Evolutionary conservation across 2,797 vertebrate species (phyloP), one percentile per base, ranked within the genome.

Genomic region (Mus caroli): DNA sequence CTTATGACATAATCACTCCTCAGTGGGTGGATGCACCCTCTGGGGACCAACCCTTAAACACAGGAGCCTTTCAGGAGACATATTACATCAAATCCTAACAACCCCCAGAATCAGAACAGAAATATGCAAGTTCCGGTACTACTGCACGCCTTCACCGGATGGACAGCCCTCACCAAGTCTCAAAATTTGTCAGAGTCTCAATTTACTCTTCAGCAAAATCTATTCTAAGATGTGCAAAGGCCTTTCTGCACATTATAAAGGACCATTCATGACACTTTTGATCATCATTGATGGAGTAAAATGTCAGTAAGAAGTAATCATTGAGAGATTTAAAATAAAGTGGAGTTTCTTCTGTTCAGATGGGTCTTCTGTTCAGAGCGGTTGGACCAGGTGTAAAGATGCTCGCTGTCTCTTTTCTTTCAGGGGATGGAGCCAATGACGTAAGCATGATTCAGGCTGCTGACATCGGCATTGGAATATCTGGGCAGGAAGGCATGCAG

Each of bases 401-500:
- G 8, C 80, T 56, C 84, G 60, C 0, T 90, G 90, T 97, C 92
- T 22, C 91, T 98, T 92, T 92, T 79, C 22, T 96, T 97, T 75
- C 92, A 99, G 99, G 99, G 96, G 99, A 99, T 34, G 99, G 99
- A 94, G 99, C 99, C 80, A 99, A 99, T 96, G 99, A 99, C 7
- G 99, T 99, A 34, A 99, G 99, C 97, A 99, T 99, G 99, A 99
- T 99, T 98, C 99, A 99, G 96, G 99, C 99, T 92, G 99, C 99
- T 90, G 99, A 99, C 96, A 96, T 99, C 54, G 99, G 99, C 92
- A 98, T 99, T 94, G 99, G 99, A 67, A 99, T 99, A 98, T 99
- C 99, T 54, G 99, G 99, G 62, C 99, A 99, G 97, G 99, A 99
- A 98, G 99, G 99, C 97, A 99, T 99, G 99, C 99, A 99, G 99